Base-by-base conservation (phyloP, 1,140 invertebrate genomes). In the Oncopeltus fasciatus region DNA sequence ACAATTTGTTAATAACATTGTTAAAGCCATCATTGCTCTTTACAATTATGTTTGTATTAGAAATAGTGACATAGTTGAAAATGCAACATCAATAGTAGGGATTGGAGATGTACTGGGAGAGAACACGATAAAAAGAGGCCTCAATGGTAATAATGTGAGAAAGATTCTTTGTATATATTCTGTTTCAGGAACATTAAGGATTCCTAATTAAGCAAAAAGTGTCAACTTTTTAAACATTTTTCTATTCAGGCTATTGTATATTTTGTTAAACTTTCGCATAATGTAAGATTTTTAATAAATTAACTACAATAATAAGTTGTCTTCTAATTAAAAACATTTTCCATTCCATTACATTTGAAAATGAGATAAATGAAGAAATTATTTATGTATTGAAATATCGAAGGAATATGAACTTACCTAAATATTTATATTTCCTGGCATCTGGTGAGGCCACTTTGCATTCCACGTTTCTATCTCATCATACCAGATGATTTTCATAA, bases 1-100 rank as follows among this genome's bases (percentile, higher is more conserved):
- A 24, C 60, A 68, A 9, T 67, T 70, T 43, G 62, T 59, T 44
- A 51, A 61, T 20, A 49, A 60, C 21, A 69, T 70, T 28, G 60
- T 67, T 18, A 69, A 71, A 62, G 64, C 65, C 18, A 62, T 57
- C 33, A 43, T 49, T 59, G 47, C 65, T 44, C 60, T 64, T 43
- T 65, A 67, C 51, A 66, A 67, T 64, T 63, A 49, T 60, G 63
- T 67, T 16, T 26, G 60, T 16, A n/a, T 43, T 14, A 58, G 60
- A 51, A 64, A 66, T 67, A 65, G 65, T 38, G 65, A 63, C 53
- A 20, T 60, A 18, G 61, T 53, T 60, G 62, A 67, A 57, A 62
- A 70, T 63, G 67, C 65, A 26, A 64, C 63, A 57, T 59, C 44
- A 43, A 59, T 61, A 21, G 53, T 62, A 53, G 51, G 61, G n/a